phyloP scores from a whole-genome alignment of 2,797 vertebrate species.

The Eptatretus atami region DNA sequence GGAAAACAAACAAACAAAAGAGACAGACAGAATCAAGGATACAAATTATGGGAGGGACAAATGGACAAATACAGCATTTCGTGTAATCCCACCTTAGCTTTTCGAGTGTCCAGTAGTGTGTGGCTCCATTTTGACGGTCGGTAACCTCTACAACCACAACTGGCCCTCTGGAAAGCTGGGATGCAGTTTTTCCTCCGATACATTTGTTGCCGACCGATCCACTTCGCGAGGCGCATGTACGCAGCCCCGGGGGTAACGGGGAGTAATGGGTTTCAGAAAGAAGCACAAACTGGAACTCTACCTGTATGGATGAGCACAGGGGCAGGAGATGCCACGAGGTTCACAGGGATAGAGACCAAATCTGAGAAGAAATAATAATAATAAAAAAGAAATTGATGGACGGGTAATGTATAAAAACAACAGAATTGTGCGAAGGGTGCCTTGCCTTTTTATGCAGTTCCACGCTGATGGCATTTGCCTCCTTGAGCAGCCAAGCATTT shows the following conservation, averaged over 20 bases:
- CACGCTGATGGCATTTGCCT: constrained; percentile 87
- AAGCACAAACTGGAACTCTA: constrained; percentile 91
- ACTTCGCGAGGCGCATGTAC: constrained; percentile 49
- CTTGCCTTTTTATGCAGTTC: constrained; percentile 87
- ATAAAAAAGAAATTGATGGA: too few relatives aligned
- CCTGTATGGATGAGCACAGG: constrained; percentile 18
- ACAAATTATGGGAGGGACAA: too few relatives aligned
- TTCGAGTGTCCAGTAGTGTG: constrained; percentile 84
- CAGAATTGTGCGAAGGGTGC: not conserved
- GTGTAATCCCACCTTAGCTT: constrained; percentile 38
- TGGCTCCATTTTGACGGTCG: constrained; percentile 32
- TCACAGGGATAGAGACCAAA: not conserved
- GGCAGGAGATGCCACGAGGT: not conserved
- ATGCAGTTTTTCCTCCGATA: too few relatives aligned
- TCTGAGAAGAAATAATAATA: not conserved
- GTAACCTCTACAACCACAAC: too few relatives aligned
- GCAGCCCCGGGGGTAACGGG: constrained; percentile 48
- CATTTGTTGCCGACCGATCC: constrained; percentile 35
- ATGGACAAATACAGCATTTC: too few relatives aligned
- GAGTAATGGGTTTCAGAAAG: constrained; percentile 86
- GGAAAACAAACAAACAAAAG: too few relatives aligned
- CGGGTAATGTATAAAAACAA: too few relatives aligned
- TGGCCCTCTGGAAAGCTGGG: too few relatives aligned
- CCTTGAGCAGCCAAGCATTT: constrained; percentile 82
- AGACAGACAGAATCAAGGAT: too few relatives aligned